Evolutionary conservation across 2,797 vertebrate species (phyloP), one percentile per base, ranked within the genome.

Genomic region (Siniperca undulata): DNA sequence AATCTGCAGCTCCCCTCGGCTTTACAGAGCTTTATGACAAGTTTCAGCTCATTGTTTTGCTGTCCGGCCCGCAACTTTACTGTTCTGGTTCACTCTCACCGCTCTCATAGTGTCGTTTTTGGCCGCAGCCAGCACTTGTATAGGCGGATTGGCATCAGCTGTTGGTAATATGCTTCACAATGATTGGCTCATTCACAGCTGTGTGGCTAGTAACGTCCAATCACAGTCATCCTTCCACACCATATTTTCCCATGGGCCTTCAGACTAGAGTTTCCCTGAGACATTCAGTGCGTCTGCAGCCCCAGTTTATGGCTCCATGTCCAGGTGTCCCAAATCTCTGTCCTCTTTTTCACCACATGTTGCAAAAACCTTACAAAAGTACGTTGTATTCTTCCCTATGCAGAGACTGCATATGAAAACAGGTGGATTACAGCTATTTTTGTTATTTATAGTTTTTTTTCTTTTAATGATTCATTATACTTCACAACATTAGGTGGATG

Each of bases 321-420:
- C 52, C n/a, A 46, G n/a, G 17, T 70, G 34, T 48, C 68, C 50
- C 67, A 74, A 16, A 83, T 83, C n/a, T 72, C 19, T 61, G 71
- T 55, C 72, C 55, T 70, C 59, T 13, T 68, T 70, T 69, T 75
- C 77, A 68, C 22, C 27, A 74, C 61, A 50, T 82, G 24, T 17
- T 70, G 24, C 19, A 70, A 42, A 74, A 46, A 50, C 5, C 14
- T 76, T n/a, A n/a, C n/a, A n/a, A n/a, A n/a, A n/a, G 3, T 59
- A 22, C 0, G 6, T 1, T 50, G 22, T 42, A 46, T 30, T 59
- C 7, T 38, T 19, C 7, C 7, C 19, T 48, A 12, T 42, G 38
- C 11, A 34, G 10, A 66, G n/a, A 42, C 22, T 16, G 4, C 22
- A 10, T 4, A 14, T 56, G 30, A 38, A 53, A 73, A 36, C 11